Percentiles rank a stretch among this genome's conserved stretches.
phyloP scores from a whole-genome alignment of 1,140 invertebrate genomes.

The Aphis craccivora region DNA sequence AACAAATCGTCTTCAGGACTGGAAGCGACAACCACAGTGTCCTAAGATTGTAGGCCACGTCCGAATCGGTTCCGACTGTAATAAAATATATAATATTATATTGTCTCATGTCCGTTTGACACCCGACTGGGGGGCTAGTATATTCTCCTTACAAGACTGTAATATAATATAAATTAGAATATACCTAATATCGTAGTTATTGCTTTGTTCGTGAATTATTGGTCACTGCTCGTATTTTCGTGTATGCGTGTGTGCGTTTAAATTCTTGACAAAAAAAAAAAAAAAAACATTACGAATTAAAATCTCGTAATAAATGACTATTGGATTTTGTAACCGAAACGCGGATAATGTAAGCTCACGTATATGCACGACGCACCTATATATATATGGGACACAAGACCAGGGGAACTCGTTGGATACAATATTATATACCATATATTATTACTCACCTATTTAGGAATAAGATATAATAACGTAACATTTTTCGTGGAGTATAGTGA shows the following conservation, averaged over 20 bases:
- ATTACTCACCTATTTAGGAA: too few relatives aligned
- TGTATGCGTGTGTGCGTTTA: too few relatives aligned
- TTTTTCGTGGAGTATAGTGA: neutral
- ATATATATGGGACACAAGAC: too few relatives aligned
- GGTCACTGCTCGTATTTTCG: neutral
- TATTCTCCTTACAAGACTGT: neutral
- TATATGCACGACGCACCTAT: too few relatives aligned
- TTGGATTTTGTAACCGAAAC: too few relatives aligned
- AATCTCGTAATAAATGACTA: neutral
- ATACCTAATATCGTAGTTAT: neutral
- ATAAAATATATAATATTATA: neutral
- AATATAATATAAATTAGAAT: neutral
- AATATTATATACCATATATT: too few relatives aligned
- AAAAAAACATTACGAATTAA: neutral
- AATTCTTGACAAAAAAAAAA: neutral
- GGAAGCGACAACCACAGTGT: neutral
- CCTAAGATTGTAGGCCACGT: neutral
- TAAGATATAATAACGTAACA: neutral
- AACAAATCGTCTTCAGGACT: slow-evolving; percentile 1
- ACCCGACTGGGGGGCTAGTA: neutral
- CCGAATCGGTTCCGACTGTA: neutral
- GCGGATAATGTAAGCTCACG: too few relatives aligned
- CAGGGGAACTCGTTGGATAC: too few relatives aligned
- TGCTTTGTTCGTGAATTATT: neutral
- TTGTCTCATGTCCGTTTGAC: neutral